phyloP scores from a whole-genome alignment of 2,113 vertebrate genomes.

The Chlamydotis undulata region DNA sequence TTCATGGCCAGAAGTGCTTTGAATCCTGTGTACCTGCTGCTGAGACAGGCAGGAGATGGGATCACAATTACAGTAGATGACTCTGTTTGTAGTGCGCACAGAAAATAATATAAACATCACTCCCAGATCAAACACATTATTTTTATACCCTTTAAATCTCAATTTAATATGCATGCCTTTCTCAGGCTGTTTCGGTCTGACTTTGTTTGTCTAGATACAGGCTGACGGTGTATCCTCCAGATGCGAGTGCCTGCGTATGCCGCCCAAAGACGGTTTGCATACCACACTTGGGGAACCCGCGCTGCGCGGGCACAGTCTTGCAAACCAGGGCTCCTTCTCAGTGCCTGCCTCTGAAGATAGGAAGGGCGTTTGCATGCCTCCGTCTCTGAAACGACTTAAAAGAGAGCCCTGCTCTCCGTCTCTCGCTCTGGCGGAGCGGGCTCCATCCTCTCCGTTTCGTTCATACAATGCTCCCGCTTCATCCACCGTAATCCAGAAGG shows the following conservation, averaged over 20 bases:
- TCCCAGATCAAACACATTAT: conserved; percentile 59
- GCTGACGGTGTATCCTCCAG: not conserved
- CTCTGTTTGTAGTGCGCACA: conserved; percentile 51
- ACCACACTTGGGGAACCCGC: not conserved
- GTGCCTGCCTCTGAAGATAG: not conserved
- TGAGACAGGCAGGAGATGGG: conserved; percentile 38
- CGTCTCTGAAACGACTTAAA: not conserved
- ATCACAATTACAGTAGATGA: conserved; percentile 43
- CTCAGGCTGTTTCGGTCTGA: conserved; percentile 20
- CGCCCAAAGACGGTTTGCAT: conserved; percentile 35
- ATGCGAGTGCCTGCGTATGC: not conserved
- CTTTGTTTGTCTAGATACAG: conserved; percentile 45
- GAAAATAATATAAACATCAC: conserved; percentile 53
- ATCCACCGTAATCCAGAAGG: conserved; percentile 60
- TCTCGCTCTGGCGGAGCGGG: not conserved
- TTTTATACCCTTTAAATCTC: conserved; percentile 49
- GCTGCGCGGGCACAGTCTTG: not conserved
- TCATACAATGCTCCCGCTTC: conserved; percentile 50
- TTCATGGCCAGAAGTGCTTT: conserved; percentile 58
- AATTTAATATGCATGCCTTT: conserved; percentile 55
- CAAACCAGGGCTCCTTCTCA: not conserved
- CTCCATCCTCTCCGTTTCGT: not conserved
- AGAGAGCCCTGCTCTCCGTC: not conserved
- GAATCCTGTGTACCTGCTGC: conserved; percentile 56
- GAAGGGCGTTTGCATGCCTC: not conserved